phyloP scores from a whole-genome alignment of 30 jellyfish, hydroid and myxozoan species.

The Pelagia noctiluca region DNA sequence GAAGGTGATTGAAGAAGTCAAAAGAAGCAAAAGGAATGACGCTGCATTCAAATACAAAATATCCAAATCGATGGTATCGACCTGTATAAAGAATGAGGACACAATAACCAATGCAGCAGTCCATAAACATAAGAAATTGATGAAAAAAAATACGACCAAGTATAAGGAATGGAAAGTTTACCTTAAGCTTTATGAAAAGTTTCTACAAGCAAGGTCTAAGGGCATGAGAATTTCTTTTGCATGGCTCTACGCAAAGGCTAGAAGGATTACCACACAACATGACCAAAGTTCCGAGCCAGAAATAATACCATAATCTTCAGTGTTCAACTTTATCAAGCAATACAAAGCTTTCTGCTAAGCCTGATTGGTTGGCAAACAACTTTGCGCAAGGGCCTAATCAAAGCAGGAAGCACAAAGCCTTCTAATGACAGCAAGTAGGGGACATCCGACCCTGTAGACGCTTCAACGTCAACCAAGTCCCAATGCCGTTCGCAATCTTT shows the following conservation, averaged over 20 bases:
- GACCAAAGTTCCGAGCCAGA: conserved; percentile 35
- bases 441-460: not conserved
- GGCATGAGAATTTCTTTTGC: conserved; percentile 42
- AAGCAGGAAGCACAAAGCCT: conserved; percentile 20
- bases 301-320: conserved; percentile 20
- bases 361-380: conserved; percentile 38
- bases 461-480: conserved; percentile 47
- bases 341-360: conserved; percentile 20
- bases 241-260: conserved; percentile 32
- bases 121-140: conserved; percentile 23
- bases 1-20: not conserved
- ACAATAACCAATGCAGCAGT: conserved; percentile 49
- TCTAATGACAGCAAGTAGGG: not conserved
- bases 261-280: conserved; percentile 26
- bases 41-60: conserved; percentile 22
- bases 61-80: conserved; percentile 18
- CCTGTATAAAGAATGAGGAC: conserved; percentile 37
- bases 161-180: conserved; percentile 26
- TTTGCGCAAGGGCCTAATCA: conserved; percentile 46
- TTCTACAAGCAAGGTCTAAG: conserved; percentile 43
- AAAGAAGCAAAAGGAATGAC: not conserved
- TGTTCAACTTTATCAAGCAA: conserved; percentile 28
- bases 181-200: conserved; percentile 13
- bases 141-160: conserved; percentile 38
- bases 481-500: conserved; percentile 45